Base-by-base conservation (phyloP, 2,888 invertebrate species). In the Mylabris sibirica region DNA sequence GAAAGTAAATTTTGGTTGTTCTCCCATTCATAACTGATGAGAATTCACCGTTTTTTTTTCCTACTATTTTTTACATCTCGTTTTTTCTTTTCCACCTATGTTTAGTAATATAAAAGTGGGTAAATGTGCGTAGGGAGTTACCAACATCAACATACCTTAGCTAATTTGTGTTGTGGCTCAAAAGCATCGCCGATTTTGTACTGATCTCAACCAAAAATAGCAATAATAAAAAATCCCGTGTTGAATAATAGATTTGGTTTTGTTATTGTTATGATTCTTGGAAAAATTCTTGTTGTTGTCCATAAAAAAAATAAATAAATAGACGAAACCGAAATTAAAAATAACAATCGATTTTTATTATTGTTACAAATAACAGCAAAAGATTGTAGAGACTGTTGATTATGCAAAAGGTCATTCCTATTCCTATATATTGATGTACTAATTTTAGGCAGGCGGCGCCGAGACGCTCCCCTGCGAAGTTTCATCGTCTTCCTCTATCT, bases 391-490 rank as follows among this genome's bases (percentile, higher is more conserved):
- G 41, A n/a, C 41, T 79, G 72, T 70, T 73, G 76, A 77, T 78
- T 78, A 77, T 77, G 77, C 76, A 80, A 80, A 80, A 80, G 79
- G 80, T 79, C 79, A 77, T 78, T 72, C 78, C 78, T 80, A 80
- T 80, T 81, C 80, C 77, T 80, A 77, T 78, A 53, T 8, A 14
- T 1, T 24, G 9, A 14, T 79, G 74, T 72, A 78, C 80, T 80
- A 82, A 77, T 76, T 77, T 76, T 77, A 76, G 75, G 68, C 67
- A 60, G 24, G 70, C 77, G 79, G 80, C 79, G 81, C 79, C 81
- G 78, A 77, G 79, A 77, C 79, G 80, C 77, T 77, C 75, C 80
- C 79, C 77, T 77, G 82, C 80, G 83, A 82, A 84, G 63, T 67
- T 70, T 70, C 70, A 67, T 64, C 64, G 35, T 67, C 53, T 60